Base-by-base conservation (phyloP, 92 coral and sea anemone species). In the Pocillopora meandrina region DNA sequence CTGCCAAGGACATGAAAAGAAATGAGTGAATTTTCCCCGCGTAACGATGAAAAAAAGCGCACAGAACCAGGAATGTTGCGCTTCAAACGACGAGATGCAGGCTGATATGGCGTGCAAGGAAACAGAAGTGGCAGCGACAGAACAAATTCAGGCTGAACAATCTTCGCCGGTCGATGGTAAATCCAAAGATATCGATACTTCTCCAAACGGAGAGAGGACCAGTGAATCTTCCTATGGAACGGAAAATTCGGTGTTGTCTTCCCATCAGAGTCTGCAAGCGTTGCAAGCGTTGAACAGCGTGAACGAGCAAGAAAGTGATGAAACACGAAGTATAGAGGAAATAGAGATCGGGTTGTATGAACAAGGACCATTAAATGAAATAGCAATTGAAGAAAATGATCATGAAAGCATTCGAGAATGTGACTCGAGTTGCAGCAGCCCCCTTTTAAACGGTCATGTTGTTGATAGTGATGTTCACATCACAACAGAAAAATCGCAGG, bases 241-340 rank as follows among this genome's bases (percentile, higher is more conserved):
- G 49, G 86, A 83, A 74, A 83, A 83, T 63, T 83, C 86, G 52
- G 36, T 83, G 62, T 74, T 83, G 80, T 83, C 80, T 56, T 52
- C 86, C 52, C 79, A 64, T 74, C 31, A 42, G 15, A 83, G 86
- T 74, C 72, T 83, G 79, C 79, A 72, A 42, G 86, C 63, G 8
- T 72, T 62, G 20, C 63, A 73, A 18, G 60, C 80, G 21, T 19
- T 82, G 60, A 73, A 71, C 55, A 78, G 72, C 14, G 61, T n/a
- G 8, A 58, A 17, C 9, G 35, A 78, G 35, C 69, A 82, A 60
- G 17, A 60, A n/a, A 13, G 17, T 17, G 80, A 73, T 31, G 63
- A 52, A n/a, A 15, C 26, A n/a, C 52, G 12, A 3, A 55, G 12
- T 16, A 5, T 31, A 6, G 72, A 42, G 52, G 73, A 74, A 73